Evolutionary conservation across 2,888 invertebrate genomes (phyloP), one percentile per base, ranked within the genome.

Genomic region (Abscondita cerata): DNA sequence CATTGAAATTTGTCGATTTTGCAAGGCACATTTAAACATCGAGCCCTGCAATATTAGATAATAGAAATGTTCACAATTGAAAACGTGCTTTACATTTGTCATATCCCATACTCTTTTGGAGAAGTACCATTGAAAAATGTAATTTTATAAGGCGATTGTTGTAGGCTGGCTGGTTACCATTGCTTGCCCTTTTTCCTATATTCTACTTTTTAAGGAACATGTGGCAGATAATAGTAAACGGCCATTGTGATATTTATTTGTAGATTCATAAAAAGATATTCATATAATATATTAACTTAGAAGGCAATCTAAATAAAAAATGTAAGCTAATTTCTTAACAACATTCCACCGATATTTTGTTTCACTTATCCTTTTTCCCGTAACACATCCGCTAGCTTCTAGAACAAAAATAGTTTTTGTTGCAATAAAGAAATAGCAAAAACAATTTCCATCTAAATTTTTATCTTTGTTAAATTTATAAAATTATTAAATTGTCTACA

Each of bases 231-330:
- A 65, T 64, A 68, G 67, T 69, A 66, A 67, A 68, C 70, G 70
- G 73, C 71, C 71, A 72, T 72, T 73, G 73, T 73, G 73, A 73
- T 73, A 73, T 73, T 73, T 73, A 70, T 68, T 69, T 66, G 67
- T 71, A 71, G 70, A 66, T 68, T 61, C 61, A 61, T 61, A 61
- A 61, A 34, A 54, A 51, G 41, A 61, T 55, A 56, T 56, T 56
- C 51, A 61, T 61, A 61, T 61, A 61, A 44, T 55, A 25, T 25
- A 25, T 25, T 25, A 25, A 56, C 51, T 56, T 61, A 61, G 61
- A 55, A 51, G 55, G 61, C 61, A 61, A 52, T 59, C 55, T 61
- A 47, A 61, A 61, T 61, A 61, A 61, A 61, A 61, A 52, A 56
- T 61, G 44, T 61, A 61, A 46, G 61, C 55, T 56, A 61, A 50